Conservation (phyloP, 2,888 invertebrate species). For the Pediacus dermestoides region DNA sequence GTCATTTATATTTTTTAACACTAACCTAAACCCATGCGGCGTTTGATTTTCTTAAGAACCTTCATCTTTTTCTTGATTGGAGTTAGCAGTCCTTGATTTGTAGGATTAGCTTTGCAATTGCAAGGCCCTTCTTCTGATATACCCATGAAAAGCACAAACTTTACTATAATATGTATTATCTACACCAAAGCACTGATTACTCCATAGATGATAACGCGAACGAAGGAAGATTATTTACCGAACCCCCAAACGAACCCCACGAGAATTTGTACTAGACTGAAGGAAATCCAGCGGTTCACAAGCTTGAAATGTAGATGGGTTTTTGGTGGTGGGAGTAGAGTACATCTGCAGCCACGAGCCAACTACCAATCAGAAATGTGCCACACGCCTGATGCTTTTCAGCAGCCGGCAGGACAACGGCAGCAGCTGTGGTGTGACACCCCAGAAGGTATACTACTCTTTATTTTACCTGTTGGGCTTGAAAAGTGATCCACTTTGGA, state of each 20-base stretch:
- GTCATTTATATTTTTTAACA: too few relatives aligned
- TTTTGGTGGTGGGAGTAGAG: slow-evolving; percentile 28
- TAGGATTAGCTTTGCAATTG: slow-evolving; percentile 44
- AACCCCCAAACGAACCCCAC: not conserved
- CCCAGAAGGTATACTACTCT: slow-evolving; percentile 32
- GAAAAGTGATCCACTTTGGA: too few relatives aligned
- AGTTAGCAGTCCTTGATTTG: too few relatives aligned
- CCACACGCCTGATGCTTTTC: slow-evolving; percentile 58
- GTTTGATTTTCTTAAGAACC: slow-evolving; percentile 84
- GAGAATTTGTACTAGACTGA: slow-evolving; percentile 17
- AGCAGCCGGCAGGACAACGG: slow-evolving; percentile 31
- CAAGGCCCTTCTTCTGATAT: slow-evolving; percentile 38
- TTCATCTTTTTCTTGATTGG: slow-evolving; percentile 73
- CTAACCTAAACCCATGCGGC: slow-evolving; percentile 84
- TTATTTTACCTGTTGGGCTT: slow-evolving; percentile 23
- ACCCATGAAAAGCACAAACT: slow-evolving; percentile 40
- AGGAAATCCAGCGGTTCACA: slow-evolving; percentile 31
- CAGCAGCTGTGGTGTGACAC: slow-evolving; percentile 44
- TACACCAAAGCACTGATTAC: too few relatives aligned
- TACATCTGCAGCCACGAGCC: slow-evolving; percentile 54
- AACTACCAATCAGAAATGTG: slow-evolving; percentile 56
- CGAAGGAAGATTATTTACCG: too few relatives aligned
- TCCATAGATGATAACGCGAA: too few relatives aligned
- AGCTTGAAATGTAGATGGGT: slow-evolving; percentile 37
- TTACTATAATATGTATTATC: not conserved